A percentile compares a stretch with the other conserved stretches of the same genome.
Evolutionary conservation across 2,888 invertebrate species (phyloP).

Genomic region (Sphecodes monilicornis): DNA sequence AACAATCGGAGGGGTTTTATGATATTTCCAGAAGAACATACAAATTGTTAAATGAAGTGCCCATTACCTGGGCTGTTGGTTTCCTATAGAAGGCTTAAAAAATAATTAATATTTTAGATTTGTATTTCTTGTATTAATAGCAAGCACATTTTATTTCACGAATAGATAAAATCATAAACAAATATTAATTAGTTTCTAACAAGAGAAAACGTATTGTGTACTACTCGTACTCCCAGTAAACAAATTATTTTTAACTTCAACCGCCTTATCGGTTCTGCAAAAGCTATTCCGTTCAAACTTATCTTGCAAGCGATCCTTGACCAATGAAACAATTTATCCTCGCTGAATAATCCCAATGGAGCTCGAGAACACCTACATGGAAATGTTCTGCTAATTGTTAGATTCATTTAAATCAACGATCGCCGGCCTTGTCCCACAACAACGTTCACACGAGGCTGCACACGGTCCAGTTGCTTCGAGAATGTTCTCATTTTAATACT

Average conservation of each 20-base stretch:
- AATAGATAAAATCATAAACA: not conserved
- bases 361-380: constrained; percentile 13
- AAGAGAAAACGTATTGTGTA: not conserved
- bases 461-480: constrained; percentile 51
- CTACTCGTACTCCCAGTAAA: not conserved
- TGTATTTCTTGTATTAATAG: no score
- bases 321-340: not conserved
- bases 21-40: no score
- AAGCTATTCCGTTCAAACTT: not conserved
- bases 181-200: not conserved
- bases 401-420: constrained; percentile 24
- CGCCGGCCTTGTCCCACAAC: constrained; percentile 58
- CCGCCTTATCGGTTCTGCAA: not conserved
- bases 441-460: constrained; percentile 35
- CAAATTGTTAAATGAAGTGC: no score
- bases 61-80: no score
- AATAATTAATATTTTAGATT: no score
- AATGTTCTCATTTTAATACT: constrained; percentile 48
- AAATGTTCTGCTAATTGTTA: constrained; percentile 35
- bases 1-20: no score
- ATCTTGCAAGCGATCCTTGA: not conserved
- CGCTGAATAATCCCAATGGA: not conserved
- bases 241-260: not conserved
- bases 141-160: not conserved
- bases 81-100: no score